Conservation (phyloP, 2,797 vertebrate genomes). For the Cottoperca gobio region DNA sequence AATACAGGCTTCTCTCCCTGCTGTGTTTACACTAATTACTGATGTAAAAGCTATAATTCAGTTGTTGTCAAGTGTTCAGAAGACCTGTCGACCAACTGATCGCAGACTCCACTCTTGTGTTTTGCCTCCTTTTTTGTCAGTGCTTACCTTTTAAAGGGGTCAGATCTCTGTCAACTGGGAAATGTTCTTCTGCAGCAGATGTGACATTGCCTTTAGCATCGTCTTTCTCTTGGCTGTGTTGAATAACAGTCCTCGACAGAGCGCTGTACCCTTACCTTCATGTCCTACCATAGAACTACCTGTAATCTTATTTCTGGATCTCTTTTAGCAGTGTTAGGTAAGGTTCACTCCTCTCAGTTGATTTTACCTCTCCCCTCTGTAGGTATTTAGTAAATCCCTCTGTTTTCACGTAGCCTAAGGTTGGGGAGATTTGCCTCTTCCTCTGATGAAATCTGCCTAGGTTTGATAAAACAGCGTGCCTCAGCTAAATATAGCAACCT, state of each 20-base stretch:
- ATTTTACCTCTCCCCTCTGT: conserved; percentile 51
- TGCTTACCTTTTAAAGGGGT: conserved; percentile 8
- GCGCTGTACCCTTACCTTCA: conserved; percentile 31
- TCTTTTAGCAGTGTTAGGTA: conserved; percentile 54
- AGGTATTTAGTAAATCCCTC: conserved; percentile 69
- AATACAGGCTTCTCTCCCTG: background rate
- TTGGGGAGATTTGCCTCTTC: conserved; percentile 74
- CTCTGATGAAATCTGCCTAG: conserved; percentile 72
- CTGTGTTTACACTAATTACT: background rate
- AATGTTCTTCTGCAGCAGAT: conserved; percentile 21
- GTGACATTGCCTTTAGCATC: conserved; percentile 47
- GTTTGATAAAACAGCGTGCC: conserved; percentile 70
- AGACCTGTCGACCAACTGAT: background rate
- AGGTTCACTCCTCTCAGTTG: conserved; percentile 53
- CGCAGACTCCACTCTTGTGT: background rate
- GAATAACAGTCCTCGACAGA: conserved; percentile 36
- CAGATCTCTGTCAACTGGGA: conserved; percentile 35
- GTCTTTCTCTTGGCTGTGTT: conserved; percentile 44
- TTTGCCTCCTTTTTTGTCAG: conserved; percentile 2
- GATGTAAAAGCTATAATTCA: background rate
- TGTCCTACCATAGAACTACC: conserved; percentile 43
- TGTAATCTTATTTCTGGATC: conserved; percentile 68
- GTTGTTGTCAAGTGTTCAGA: background rate
- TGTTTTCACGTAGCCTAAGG: conserved; percentile 63
- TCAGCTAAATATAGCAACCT: conserved; percentile 79